phyloP scores from a whole-genome alignment of 2,888 invertebrate genomes.

The Quadroppia sp. region DNA sequence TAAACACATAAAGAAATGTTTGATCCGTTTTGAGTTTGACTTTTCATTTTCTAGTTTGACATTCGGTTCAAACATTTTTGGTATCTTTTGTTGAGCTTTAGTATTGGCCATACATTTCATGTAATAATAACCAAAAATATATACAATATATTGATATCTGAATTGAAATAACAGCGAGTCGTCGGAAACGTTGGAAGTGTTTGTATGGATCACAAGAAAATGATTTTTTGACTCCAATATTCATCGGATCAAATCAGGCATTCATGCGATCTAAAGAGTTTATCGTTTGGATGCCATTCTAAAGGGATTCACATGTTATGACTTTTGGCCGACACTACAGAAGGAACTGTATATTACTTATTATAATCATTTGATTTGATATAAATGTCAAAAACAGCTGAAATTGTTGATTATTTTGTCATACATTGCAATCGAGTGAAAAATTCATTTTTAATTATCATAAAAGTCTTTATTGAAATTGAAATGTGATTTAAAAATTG shows the following conservation, averaged over 20 bases:
- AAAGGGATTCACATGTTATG: not conserved
- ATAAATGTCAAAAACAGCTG: conserved; percentile 23
- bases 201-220: not conserved
- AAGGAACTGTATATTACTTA: not conserved
- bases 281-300: conserved; percentile 26
- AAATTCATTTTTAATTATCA: too few species aligned
- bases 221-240: conserved; percentile 31
- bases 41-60: conserved; percentile 22
- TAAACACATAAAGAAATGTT: conserved; percentile 27
- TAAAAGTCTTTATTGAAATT: too few species aligned
- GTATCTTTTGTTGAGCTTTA: not conserved
- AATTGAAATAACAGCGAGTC: not conserved
- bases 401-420: conserved; percentile 21
- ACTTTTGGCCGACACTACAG: not conserved
- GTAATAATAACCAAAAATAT: conserved; percentile 19
- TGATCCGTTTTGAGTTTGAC: conserved; percentile 23
- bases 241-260: conserved; percentile 25
- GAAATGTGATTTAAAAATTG: too few species aligned
- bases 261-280: conserved; percentile 36
- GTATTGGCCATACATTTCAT: conserved; percentile 10
- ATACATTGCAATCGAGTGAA: too few species aligned
- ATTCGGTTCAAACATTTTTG: not conserved
- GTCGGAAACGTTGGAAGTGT: not conserved
- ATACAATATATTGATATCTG: conserved; percentile 12
- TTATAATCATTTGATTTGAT: conserved; percentile 19